These are phyloP conservation scores for Myanophis thanlyinensis DNA, from an alignment of 2,113 vertebrate species.

Conservation along the genomic window DNA sequence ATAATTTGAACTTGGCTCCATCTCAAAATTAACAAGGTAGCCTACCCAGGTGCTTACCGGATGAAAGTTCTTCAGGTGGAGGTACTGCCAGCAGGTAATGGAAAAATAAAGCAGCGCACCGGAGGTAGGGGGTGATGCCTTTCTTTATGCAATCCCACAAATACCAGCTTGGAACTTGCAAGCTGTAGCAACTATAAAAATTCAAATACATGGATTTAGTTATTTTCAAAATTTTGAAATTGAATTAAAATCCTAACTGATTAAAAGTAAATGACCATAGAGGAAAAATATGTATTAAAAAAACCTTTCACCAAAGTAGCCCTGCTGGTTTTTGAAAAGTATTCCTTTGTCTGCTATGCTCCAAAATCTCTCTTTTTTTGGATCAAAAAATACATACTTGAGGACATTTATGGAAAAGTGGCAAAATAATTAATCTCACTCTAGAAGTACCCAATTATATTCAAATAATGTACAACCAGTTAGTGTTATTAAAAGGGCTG, in stretches of 20 bases:
- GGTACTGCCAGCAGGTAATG: slow-evolving; percentile 90
- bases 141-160: slow-evolving; percentile 82
- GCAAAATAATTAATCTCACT: not conserved
- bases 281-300: not conserved
- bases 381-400: not conserved
- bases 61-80: slow-evolving; percentile 85
- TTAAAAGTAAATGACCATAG: not conserved
- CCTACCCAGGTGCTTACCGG: slow-evolving; percentile 64
- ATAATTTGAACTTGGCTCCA: not conserved
- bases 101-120: slow-evolving; percentile 91
- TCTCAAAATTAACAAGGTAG: not conserved
- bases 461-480: not conserved
- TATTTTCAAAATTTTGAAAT: not conserved
- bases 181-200: slow-evolving; percentile 70
- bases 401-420: not conserved
- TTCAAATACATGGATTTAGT: slow-evolving; percentile 19
- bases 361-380: not conserved
- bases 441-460: not conserved
- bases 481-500: not conserved
- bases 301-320: not conserved
- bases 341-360: not conserved
- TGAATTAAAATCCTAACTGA: not conserved
- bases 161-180: slow-evolving; percentile 77
- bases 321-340: not conserved
- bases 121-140: slow-evolving; percentile 88